Evolutionary conservation across 2,797 vertebrate species (phyloP).

Genomic region (Danio aesculapii): DNA sequence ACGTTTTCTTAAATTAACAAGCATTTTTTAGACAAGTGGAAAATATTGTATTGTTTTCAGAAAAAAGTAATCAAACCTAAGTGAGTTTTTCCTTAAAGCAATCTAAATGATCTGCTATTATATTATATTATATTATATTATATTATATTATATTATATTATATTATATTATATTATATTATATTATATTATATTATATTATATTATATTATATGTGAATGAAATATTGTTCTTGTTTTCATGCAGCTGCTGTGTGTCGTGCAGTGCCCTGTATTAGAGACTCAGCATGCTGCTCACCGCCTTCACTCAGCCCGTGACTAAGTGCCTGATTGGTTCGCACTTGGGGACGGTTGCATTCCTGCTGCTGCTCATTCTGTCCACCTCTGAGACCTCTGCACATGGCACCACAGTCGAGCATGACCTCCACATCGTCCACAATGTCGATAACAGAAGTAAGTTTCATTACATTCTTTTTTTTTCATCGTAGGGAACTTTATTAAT

Average conservation of each 20-base stretch:
- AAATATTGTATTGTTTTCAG: no score
- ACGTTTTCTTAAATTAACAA: no score
- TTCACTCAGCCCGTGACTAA: slow-evolving; percentile 59
- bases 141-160: no score
- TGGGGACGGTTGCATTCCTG: slow-evolving; percentile 76
- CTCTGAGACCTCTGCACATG: slow-evolving; percentile 78
- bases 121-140: no score
- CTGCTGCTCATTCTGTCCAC: slow-evolving; percentile 81
- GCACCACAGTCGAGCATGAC: slow-evolving; percentile 85
- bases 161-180: no score
- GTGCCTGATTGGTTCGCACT: slow-evolving; percentile 70
- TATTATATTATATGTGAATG: no score
- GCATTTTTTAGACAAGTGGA: no score
- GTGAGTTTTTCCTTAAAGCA: no score
- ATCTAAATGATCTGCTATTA: no score
- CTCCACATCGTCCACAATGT: slow-evolving; percentile 85
- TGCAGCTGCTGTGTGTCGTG: slow-evolving; percentile 12
- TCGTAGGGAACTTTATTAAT: background rate
- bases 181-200: no score
- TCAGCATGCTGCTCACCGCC: slow-evolving; percentile 73
- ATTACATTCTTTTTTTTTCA: background rate
- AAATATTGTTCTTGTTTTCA: background rate
- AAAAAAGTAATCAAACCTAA: no score
- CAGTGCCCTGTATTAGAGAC: slow-evolving; percentile 67
- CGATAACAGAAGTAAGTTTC: slow-evolving; percentile 89